Base-by-base conservation (phyloP, 1,140 invertebrate genomes). In the Trissolcus basalis region DNA sequence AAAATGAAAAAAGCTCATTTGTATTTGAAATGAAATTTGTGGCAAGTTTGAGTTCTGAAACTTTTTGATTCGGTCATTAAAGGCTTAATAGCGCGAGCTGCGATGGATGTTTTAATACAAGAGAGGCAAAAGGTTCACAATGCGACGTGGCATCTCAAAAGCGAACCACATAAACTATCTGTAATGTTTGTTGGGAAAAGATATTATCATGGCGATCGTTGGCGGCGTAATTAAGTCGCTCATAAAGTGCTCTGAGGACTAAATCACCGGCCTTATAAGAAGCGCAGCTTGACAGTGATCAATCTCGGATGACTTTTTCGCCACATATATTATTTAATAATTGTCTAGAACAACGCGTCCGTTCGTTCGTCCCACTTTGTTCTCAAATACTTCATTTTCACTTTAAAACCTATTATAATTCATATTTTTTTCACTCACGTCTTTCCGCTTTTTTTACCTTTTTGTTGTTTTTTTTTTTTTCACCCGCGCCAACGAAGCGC, bases 121-220 rank as follows among this genome's bases (percentile, higher is more conserved):
- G 33, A 45, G 41, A 54, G 49, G 36, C 53, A 53, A 49, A 44
- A 55, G 56, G 45, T 54, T 59, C 49, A 15, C 51, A 39, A 11
- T 43, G 45, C 36, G 58, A 11, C 54, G 12, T 47, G n/a, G 41
- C 56, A 12, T 69, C 64, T 76, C 43, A 49, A 61, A 69, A 68
- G 56, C 51, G 50, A 71, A 58, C 27, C 44, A 70, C 74, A 77
- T 77, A 77, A 77, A 71, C 67, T 56, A 71, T 71, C 61, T 53
- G 67, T 71, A 67, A 77, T 71, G 74, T 69, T 72, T 59, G 75
- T 67, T 69, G 68, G 58, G 75, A 77, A 77, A 77, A 68, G 75
- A 77, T 77, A 77, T 77, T 72, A 77, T 77, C 75, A 68, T 51
- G 71, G 58, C 58, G 74, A 72, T 77, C 64, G 68, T 63, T 68